Percentiles rank a stretch among this genome's conserved stretches.
Evolutionary conservation across 2,797 vertebrate species (phyloP).

Genomic region (Okamejei kenojei): DNA sequence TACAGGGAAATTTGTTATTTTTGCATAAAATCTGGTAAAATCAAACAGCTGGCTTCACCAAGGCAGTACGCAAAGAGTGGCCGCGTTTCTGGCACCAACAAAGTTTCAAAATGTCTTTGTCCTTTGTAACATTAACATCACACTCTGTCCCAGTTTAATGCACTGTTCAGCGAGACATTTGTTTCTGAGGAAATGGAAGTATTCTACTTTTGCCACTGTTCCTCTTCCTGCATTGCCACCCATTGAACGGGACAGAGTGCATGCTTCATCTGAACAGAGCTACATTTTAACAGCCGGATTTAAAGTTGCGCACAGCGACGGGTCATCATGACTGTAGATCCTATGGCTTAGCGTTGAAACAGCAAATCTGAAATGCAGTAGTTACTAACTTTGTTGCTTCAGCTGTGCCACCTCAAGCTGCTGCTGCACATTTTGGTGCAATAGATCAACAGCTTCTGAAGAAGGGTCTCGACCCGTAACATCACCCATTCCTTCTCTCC

Average conservation of each 20-base stretch:
- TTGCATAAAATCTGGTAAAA: too few species aligned
- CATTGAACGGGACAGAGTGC: background rate
- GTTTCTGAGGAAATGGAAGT: background rate
- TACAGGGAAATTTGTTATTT: too few species aligned
- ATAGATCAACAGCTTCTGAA: too few species aligned
- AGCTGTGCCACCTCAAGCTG: background rate
- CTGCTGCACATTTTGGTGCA: background rate
- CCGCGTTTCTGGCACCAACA: too few species aligned
- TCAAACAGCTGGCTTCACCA: too few species aligned
- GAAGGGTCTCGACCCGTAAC: too few species aligned
- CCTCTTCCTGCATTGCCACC: background rate
- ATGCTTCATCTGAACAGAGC: background rate
- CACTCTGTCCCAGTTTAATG: background rate
- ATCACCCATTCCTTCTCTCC: too few species aligned
- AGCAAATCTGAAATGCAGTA: conserved; percentile 12
- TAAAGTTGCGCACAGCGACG: background rate
- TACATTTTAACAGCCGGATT: background rate
- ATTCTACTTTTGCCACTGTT: background rate
- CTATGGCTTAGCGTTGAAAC: background rate
- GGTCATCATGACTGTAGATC: background rate
- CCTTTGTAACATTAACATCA: too few species aligned
- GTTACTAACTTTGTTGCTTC: background rate
- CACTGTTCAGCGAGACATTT: background rate
- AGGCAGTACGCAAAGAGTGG: too few species aligned
- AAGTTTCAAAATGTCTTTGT: too few species aligned